These are phyloP conservation scores for Raja brachyura DNA, from an alignment of 2,113 vertebrate genomes.

Conservation along the genomic window DNA sequence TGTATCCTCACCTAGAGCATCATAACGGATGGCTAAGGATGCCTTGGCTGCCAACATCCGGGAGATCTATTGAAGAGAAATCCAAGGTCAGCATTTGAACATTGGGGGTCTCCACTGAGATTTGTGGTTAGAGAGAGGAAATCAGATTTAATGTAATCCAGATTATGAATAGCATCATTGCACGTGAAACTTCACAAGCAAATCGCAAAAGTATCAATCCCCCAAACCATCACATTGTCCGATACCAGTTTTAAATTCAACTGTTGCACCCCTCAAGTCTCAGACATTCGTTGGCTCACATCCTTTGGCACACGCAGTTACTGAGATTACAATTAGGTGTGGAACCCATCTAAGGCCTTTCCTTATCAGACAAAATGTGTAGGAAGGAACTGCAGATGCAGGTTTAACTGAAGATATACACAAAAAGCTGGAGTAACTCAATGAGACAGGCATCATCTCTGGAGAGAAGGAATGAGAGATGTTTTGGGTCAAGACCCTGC, in stretches of 20 bases:
- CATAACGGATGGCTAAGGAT: slow-evolving; percentile 82
- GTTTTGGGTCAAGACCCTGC: too few species aligned
- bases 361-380: too few species aligned
- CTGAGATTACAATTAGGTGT: too few species aligned
- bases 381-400: too few species aligned
- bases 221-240: background rate
- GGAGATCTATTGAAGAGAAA: slow-evolving; percentile 67
- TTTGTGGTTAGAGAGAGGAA: background rate
- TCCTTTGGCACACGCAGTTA: background rate
- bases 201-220: background rate
- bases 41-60: slow-evolving; percentile 93
- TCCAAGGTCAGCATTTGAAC: background rate
- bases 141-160: too few species aligned
- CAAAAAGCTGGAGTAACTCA: too few species aligned
- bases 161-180: background rate
- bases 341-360: too few species aligned
- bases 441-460: too few species aligned
- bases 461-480: too few species aligned
- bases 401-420: too few species aligned
- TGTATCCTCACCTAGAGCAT: slow-evolving; percentile 87
- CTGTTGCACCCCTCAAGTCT: background rate
- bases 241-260: background rate
- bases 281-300: too few species aligned
- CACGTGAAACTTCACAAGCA: too few species aligned
- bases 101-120: background rate